These are phyloP conservation scores for Phrynocephalus versicolor DNA, from an alignment of 2,113 vertebrate genomes.

Conservation along the genomic window DNA sequence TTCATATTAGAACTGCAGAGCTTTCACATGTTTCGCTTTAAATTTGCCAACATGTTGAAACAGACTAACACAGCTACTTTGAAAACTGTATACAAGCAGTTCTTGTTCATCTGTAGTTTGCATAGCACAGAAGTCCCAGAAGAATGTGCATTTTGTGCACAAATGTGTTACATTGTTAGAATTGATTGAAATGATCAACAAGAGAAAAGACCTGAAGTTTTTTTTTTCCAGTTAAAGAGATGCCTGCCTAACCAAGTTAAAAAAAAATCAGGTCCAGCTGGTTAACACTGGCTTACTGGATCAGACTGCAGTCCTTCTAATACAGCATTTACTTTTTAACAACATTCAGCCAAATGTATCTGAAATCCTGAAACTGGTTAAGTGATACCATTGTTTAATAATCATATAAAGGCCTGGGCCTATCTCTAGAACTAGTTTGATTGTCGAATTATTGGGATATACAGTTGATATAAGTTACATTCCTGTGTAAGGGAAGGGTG, in stretches of 20 bases:
- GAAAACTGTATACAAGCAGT: background rate
- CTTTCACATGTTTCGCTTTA: too few relatives aligned
- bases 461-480: too few relatives aligned
- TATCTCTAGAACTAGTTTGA: background rate
- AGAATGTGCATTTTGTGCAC: background rate
- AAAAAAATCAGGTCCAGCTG: accelerated
- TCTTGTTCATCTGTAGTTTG: background rate
- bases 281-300: background rate
- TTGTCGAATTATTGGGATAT: too few relatives aligned
- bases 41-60: too few relatives aligned
- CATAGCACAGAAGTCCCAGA: background rate
- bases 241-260: background rate
- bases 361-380: background rate
- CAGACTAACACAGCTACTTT: too few relatives aligned
- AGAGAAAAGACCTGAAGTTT: background rate
- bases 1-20: too few relatives aligned
- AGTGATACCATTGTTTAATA: background rate
- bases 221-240: constrained; percentile 8
- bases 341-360: background rate
- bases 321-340: background rate
- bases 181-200: background rate
- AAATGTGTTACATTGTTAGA: background rate
- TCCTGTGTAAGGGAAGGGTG: too few relatives aligned
- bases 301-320: background rate
- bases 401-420: background rate